A percentile compares a stretch with the other conserved stretches of the same genome.
phyloP scores from a whole-genome alignment of 2,797 vertebrate species.

The Macropus fuliginosus region DNA sequence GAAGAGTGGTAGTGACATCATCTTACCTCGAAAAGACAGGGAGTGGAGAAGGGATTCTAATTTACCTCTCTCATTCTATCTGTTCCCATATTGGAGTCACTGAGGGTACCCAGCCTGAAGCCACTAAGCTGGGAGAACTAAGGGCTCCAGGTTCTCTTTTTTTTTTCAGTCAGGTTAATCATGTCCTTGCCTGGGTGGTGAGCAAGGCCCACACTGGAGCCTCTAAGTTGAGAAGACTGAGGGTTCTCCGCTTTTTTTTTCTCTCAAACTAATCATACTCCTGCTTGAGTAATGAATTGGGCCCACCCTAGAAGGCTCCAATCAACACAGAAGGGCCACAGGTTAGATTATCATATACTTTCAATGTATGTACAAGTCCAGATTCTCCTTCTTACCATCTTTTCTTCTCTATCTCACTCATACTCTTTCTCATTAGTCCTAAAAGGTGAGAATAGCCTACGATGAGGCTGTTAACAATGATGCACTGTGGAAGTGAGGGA shows the following conservation, averaged over 20 bases:
- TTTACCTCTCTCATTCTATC: neutral
- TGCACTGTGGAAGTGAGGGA: neutral
- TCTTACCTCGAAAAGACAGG: neutral
- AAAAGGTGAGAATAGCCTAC: neutral
- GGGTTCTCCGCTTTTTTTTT: neutral
- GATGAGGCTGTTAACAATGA: neutral
- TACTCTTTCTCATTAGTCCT: neutral
- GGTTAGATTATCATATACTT: too few relatives aligned
- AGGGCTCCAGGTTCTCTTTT: neutral
- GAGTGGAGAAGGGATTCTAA: neutral
- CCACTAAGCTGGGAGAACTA: neutral
- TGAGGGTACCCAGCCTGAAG: neutral
- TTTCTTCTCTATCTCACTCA: neutral
- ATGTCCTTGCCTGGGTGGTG: neutral
- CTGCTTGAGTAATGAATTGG: neutral
- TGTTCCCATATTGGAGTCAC: neutral
- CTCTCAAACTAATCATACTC: neutral
- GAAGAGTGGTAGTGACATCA: neutral
- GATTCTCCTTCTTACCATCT: neutral
- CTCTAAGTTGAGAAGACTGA: neutral
- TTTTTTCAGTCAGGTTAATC: neutral
- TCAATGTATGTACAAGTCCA: neutral
- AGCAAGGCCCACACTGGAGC: neutral
- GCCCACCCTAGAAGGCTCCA: neutral
- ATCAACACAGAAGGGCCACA: neutral